phyloP scores from a whole-genome alignment of 2,888 invertebrate genomes.

The Ecliptopera silaceata region DNA sequence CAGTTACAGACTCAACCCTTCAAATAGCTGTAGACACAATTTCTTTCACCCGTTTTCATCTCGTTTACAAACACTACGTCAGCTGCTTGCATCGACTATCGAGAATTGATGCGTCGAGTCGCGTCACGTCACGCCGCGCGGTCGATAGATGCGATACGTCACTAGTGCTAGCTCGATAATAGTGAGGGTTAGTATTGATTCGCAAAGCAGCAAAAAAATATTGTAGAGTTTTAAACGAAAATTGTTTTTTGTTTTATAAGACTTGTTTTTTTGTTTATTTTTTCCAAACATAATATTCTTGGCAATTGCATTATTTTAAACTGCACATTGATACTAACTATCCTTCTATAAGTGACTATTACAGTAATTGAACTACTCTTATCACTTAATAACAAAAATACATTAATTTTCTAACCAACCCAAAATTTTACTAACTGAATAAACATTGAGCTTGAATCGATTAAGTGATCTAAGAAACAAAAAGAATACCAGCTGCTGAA shows the following conservation, averaged over 20 bases:
- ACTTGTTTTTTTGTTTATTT: too few species aligned
- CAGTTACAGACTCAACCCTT: too few species aligned
- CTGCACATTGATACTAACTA: too few species aligned
- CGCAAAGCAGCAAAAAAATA: not conserved
- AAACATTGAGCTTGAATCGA: conserved; percentile 44
- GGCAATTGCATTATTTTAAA: too few species aligned
- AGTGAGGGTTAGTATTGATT: not conserved
- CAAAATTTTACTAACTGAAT: not conserved
- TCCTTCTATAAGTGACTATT: too few species aligned
- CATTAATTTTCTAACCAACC: too few species aligned
- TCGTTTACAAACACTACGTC: conserved; percentile 39
- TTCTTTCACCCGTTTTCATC: conserved; percentile 10
- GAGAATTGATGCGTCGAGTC: conserved; percentile 48
- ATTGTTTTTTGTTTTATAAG: too few species aligned
- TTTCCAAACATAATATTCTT: too few species aligned
- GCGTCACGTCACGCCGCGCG: conserved; percentile 36
- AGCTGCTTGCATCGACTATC: conserved; percentile 54
- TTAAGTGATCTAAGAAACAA: too few species aligned
- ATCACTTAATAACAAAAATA: too few species aligned
- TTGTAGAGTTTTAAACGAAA: not conserved
- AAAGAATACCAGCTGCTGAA: too few species aligned
- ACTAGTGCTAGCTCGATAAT: conserved; percentile 15
- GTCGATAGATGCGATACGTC: conserved; percentile 29
- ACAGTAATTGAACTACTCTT: too few species aligned
- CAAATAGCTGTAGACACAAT: not conserved